phyloP scores from a whole-genome alignment of 2,113 vertebrate genomes.

The Alligator mississippiensis region DNA sequence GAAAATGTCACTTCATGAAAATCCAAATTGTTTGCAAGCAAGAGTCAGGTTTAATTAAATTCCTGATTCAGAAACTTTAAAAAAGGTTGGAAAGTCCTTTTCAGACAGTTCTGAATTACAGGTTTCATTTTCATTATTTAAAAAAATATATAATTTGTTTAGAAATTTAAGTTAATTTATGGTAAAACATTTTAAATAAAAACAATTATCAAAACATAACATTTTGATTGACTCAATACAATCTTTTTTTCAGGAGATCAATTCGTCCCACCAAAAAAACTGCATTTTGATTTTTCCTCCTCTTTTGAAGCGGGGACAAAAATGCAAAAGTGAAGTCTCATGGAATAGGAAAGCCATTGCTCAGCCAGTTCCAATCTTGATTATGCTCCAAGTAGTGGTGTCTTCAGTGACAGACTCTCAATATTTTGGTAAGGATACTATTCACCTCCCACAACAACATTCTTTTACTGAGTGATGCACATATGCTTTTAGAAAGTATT shows the following conservation, averaged over 20 bases:
- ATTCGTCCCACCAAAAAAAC: no score
- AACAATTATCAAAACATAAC: no score
- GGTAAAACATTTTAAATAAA: no score
- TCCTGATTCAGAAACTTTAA: neutral
- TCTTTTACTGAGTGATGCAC: neutral
- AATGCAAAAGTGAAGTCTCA: no score
- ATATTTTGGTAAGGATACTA: neutral
- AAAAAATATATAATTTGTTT: no score
- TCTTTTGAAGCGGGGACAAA: no score
- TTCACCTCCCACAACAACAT: neutral
- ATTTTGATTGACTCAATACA: no score
- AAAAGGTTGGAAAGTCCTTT: neutral
- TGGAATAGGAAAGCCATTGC: neutral
- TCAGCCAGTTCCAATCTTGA: neutral
- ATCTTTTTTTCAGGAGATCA: no score
- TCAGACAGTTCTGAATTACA: no score
- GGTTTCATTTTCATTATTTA: no score
- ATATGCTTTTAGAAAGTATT: neutral
- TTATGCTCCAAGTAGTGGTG: neutral
- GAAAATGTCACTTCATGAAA: neutral
- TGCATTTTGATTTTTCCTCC: no score
- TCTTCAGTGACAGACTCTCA: neutral
- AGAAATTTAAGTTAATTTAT: no score
- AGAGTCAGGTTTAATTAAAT: neutral
- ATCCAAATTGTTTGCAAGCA: neutral